Evolutionary conservation across 2,113 vertebrate species (phyloP).

Genomic region (Entosphenus tridentatus): DNA sequence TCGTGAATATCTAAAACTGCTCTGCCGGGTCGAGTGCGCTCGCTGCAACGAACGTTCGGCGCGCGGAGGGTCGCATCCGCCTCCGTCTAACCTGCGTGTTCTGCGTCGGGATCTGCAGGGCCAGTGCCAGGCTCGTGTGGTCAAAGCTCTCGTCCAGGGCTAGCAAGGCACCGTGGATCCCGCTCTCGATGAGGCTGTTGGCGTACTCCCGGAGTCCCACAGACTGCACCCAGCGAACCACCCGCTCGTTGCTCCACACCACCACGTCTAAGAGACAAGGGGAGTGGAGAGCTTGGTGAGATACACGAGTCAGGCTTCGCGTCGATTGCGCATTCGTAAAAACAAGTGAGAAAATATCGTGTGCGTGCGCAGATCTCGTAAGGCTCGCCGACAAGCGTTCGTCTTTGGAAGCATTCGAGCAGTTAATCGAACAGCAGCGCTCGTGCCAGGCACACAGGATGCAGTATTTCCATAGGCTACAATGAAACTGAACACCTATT

Average conservation of each 20-base stretch:
- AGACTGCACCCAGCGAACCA: constrained; percentile 90
- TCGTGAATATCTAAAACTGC: neutral
- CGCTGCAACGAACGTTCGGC: too few species aligned
- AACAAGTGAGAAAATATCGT: too few species aligned
- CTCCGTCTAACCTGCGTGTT: constrained; percentile 58
- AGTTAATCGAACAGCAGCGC: too few species aligned
- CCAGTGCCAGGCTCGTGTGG: constrained; percentile 80
- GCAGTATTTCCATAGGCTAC: too few species aligned
- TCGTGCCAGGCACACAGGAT: too few species aligned
- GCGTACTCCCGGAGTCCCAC: constrained; percentile 87
- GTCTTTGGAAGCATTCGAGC: too few species aligned
- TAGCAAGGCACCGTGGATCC: constrained; percentile 78
- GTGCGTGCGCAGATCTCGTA: too few species aligned
- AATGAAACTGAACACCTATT: too few species aligned
- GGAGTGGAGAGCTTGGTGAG: neutral
- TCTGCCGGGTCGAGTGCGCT: too few species aligned
- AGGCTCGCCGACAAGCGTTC: too few species aligned
- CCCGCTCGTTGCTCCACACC: constrained; percentile 87
- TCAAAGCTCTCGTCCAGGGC: constrained; percentile 93
- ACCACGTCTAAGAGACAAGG: constrained; percentile 41
- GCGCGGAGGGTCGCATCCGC: neutral
- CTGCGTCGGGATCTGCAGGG: constrained; percentile 91
- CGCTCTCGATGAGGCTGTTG: constrained; percentile 80
- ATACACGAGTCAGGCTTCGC: too few species aligned
- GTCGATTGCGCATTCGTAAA: too few species aligned